A percentile compares a stretch with the other conserved stretches of the same genome.
Evolutionary conservation across 2,888 invertebrate species (phyloP).

Genomic region (Hyalella azteca): DNA sequence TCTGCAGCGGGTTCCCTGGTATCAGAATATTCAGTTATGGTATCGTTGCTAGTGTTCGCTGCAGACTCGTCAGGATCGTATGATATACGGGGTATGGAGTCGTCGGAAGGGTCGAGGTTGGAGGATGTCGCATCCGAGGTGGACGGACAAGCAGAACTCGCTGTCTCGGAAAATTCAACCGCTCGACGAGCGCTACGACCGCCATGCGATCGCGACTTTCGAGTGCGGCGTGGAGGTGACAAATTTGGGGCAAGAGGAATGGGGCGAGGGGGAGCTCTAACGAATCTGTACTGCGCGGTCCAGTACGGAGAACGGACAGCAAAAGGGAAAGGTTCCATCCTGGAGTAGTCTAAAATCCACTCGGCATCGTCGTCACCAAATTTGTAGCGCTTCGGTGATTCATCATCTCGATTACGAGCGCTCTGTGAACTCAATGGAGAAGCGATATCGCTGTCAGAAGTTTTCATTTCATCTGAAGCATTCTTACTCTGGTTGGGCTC

Average conservation of each 20-base stretch:
- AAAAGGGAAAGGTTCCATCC: not conserved
- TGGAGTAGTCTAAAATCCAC: not conserved
- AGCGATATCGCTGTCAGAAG: not conserved
- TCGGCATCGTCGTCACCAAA: not conserved
- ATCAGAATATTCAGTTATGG: too few relatives aligned
- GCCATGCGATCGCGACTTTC: too few relatives aligned
- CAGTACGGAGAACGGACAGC: not conserved
- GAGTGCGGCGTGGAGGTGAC: not conserved
- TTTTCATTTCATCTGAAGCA: not conserved
- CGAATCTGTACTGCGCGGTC: not conserved
- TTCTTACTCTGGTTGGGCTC: not conserved
- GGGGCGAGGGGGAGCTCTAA: not conserved
- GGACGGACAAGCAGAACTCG: too few relatives aligned
- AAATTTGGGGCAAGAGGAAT: too few relatives aligned
- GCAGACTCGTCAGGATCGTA: too few relatives aligned
- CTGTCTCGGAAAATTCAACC: not conserved
- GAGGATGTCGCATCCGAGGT: too few relatives aligned
- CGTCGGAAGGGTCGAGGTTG: too few relatives aligned
- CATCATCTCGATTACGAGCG: not conserved
- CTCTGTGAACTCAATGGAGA: not conserved
- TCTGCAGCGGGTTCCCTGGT: too few relatives aligned
- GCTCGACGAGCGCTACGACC: not conserved
- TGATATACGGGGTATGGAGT: too few relatives aligned
- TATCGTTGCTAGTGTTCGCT: too few relatives aligned
- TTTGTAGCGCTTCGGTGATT: not conserved